Evolutionary conservation across 2,888 invertebrate species (phyloP), one percentile per base, ranked within the genome.

Genomic region (Drosophila differens): DNA sequence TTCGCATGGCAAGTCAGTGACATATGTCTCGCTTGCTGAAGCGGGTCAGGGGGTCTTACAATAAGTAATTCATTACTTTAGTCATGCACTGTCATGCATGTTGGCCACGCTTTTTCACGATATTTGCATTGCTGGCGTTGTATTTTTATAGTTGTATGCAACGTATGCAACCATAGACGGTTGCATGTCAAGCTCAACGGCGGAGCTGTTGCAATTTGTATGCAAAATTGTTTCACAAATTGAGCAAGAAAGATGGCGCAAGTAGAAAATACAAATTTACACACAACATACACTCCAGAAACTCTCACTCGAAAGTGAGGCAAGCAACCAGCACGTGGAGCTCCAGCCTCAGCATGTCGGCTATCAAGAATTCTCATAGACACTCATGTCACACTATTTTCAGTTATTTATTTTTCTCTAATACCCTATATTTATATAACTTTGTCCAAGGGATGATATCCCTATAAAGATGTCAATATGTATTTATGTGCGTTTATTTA

Each of bases 201-300:
- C 65, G 76, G 66, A 87, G 87, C 89, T 89, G 88, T 83, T 87
- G 89, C 87, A 87, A 87, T 87, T 87, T 89, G 87, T 87, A 89
- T 89, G 87, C 88, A 87, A 87, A 87, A 87, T 87, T 89, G 87
- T 87, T 87, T 87, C 87, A 85, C 87, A 87, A 89, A 87, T 87
- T 87, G 87, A 87, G 89, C 88, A 89, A 89, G 88, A 87, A 87
- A 87, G 82, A 86, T 87, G 89, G 85, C 89, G 89, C 83, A 82
- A 87, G 89, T 88, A 87, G 60, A 78, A 85, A 63, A 63, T 33
- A 75, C 52, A 80, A 49, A 74, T 39, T 64, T 47, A 61, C 61
- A 59, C 57, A 63, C 54, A 76, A 54, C 64, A 62, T 30, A 62
- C 60, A 71, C 64, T 65, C 32, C 22, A 58, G 52, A 53, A 66